Evolutionary conservation across 2,797 vertebrate species (phyloP).

Genomic region (Neopelma chrysocephalum): DNA sequence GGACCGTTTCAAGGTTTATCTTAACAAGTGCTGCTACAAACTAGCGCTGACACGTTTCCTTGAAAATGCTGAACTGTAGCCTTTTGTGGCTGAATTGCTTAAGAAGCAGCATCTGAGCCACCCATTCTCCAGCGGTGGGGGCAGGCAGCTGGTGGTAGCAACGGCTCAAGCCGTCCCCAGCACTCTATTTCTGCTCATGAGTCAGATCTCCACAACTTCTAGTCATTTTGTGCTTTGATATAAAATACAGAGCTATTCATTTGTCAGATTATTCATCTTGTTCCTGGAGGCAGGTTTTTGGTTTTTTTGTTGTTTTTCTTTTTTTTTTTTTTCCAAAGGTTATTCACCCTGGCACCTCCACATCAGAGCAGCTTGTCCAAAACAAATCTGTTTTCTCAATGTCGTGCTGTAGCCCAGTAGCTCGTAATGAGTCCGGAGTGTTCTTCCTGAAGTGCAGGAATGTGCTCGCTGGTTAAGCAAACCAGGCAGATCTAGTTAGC

Average conservation of each 20-base stretch:
- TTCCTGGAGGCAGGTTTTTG: neutral
- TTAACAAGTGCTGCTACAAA: neutral
- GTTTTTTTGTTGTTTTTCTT: neutral
- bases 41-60: neutral
- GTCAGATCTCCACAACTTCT: neutral
- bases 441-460: constrained; percentile 59
- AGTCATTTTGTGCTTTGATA: constrained; percentile 1
- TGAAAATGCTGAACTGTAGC: neutral
- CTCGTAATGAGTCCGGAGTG: neutral
- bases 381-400: constrained; percentile 56
- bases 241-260: neutral
- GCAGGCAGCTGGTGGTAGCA: constrained; percentile 14
- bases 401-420: neutral
- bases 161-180: neutral
- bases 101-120: constrained; percentile 21
- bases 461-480: constrained; percentile 9
- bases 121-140: neutral
- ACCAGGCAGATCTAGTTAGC: constrained; percentile 40
- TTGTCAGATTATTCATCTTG: constrained; percentile 38
- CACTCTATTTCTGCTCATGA: constrained; percentile 31
- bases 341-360: constrained; percentile 26
- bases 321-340: neutral
- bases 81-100: constrained; percentile 12
- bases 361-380: constrained; percentile 26
- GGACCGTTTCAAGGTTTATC: neutral